Evolutionary conservation across 2,113 vertebrate species (phyloP), one percentile per base, ranked within the genome.

Genomic region (Solea senegalensis): DNA sequence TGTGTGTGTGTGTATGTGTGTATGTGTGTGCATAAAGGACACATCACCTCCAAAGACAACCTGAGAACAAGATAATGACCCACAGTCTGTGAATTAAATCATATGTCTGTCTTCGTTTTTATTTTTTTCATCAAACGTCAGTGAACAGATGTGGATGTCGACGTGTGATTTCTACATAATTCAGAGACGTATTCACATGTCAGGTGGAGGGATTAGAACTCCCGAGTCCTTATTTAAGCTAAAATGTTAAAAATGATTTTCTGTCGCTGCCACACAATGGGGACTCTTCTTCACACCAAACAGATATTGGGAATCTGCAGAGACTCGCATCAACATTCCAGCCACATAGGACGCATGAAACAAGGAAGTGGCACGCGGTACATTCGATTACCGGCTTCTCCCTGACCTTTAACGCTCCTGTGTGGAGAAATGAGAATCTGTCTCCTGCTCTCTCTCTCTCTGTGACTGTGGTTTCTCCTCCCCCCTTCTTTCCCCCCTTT

Each of bases 341-440:
- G 43, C 79, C 71, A 88, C 64, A 69, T 34, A 50, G 56, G 57
- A 46, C 8, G 26, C 63, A 21, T 78, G 71, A 69, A 76, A 75
- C 34, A 52, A 48, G 68, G 69, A 84, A 28, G 74, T 69, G 59
- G 58, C 48, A 41, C 84, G 61, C 11, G 16, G 46, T 54, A 54
- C 54, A 69, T 80, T 72, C 54, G 74, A 90, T 91, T 79, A 86
- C 8, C 21, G 62, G 65, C 78, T 74, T 64, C 70, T 69, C 41
- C 50, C 61, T 89, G 86, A 93, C 84, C 90, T 89, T 90, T 86
- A 64, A 62, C 39, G 43, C 44, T 86, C 73, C 69, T 72, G 72
- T 73, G 56, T 60, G 59, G 68, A 75, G 78, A 69, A 81, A 87
- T 80, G 61, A 88, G 75, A 78, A 76, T 74, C 49, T 53, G 56